Evolutionary conservation across 2,113 vertebrate species (phyloP), one percentile per base, ranked within the genome.

Genomic region (Girardinichthys multiradiatus): DNA sequence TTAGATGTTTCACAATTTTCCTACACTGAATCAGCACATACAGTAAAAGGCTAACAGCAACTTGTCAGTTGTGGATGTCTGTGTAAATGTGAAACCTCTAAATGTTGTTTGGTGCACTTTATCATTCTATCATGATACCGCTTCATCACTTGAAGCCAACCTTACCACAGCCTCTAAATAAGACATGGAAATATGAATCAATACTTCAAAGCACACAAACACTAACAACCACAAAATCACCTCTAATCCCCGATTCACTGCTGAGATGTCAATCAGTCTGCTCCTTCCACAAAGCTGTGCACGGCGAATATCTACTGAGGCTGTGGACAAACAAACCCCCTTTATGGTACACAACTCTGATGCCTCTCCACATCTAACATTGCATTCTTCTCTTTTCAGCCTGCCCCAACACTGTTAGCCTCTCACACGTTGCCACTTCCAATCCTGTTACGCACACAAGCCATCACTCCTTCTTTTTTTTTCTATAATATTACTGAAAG

Each of bases 321-420:
- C 78, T 29, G 74, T 62, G 84, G 79, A 88, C 82, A 89, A 84
- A 81, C 76, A 81, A 88, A 76, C 58, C 74, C 74, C 77, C 68
- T 66, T 87, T 83, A 87, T 88, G 81, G 81, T 88, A 88, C 81
- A 82, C 77, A 83, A 84, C 45, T 71, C 57, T 74, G 83, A 45
- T 83, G 82, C 75, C 79, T 75, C 73, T 39, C 24, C 42, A 81
- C 72, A 76, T 75, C 70, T 57, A 61, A 65, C 51, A 87, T 74
- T 81, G 83, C 76, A 62, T 86, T 58, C 69, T 76, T 79, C 60
- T 54, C 42, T 45, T 57, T 72, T 70, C 54, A 80, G 62, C 70
- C 57, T 70, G 26, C 24, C 51, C 58, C 37, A 76, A n/a, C 68
- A 57, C 66, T 72, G 61, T 9, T 64, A 68, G 81, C 17, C 70